phyloP scores from a whole-genome alignment of 2,888 invertebrate species.

The Lasioglossum villosulum region DNA sequence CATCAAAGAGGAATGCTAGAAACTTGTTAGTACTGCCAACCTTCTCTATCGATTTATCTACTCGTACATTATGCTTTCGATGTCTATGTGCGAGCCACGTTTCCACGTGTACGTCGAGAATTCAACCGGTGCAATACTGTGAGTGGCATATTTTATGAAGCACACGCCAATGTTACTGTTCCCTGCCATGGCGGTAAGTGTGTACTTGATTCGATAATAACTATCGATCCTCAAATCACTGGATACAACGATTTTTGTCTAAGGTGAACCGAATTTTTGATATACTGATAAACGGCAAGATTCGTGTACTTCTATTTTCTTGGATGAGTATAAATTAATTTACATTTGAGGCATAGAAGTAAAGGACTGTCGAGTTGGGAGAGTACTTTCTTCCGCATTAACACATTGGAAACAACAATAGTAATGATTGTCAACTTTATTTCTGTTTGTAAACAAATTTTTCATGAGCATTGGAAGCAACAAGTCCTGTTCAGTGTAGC shows the following conservation, averaged over 20 bases:
- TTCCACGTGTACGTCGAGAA: constrained; percentile 12
- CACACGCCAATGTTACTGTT: too few species aligned
- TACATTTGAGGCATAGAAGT: too few species aligned
- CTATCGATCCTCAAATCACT: background rate
- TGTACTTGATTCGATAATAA: background rate
- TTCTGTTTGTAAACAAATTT: too few species aligned
- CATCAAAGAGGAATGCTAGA: constrained; percentile 36
- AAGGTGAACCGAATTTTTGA: background rate
- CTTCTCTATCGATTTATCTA: constrained; percentile 25
- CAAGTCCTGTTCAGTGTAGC: too few species aligned
- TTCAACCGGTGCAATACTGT: background rate
- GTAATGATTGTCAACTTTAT: too few species aligned
- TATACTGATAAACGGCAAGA: background rate
- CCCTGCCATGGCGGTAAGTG: background rate
- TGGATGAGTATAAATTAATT: too few species aligned
- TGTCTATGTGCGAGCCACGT: background rate
- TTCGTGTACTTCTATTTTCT: too few species aligned
- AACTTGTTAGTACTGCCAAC: constrained; percentile 39
- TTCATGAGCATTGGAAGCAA: too few species aligned
- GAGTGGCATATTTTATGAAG: constrained; percentile 4
- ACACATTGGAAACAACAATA: too few species aligned
- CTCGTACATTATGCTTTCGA: constrained; percentile 5
- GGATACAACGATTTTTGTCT: background rate
- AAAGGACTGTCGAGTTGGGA: too few species aligned
- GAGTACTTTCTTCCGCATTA: too few species aligned